Conservation (phyloP, 2,888 invertebrate genomes). For the Eilema caniola region DNA sequence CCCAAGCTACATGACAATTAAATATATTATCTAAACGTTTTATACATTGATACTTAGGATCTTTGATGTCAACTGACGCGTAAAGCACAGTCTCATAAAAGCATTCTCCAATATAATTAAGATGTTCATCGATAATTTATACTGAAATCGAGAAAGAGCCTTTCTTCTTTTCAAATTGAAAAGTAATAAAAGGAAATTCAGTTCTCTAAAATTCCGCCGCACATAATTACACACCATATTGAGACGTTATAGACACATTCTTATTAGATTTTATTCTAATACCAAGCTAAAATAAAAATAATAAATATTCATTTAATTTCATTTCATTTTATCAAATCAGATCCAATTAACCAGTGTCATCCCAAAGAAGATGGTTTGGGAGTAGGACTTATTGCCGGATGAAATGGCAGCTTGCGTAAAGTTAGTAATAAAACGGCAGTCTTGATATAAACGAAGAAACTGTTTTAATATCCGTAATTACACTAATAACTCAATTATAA, state of each 20-base stretch:
- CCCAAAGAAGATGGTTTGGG: too few species aligned
- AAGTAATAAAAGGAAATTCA: background rate
- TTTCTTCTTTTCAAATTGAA: slow-evolving; percentile 16
- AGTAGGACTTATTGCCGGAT: too few species aligned
- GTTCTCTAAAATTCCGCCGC: slow-evolving; percentile 7
- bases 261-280: background rate
- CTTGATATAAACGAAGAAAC: too few species aligned
- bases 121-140: slow-evolving; percentile 11
- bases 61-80: slow-evolving; percentile 13
- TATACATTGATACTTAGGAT: background rate
- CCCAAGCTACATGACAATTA: background rate
- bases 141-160: slow-evolving; percentile 9
- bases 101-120: slow-evolving; percentile 11
- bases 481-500: too few species aligned
- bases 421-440: too few species aligned
- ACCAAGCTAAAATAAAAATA: too few species aligned
- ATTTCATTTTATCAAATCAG: too few species aligned
- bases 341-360: too few species aligned
- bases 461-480: too few species aligned
- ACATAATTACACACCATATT: slow-evolving; percentile 5
- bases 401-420: too few species aligned
- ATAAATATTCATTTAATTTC: too few species aligned
- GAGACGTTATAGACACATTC: background rate
- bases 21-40: slow-evolving; percentile 4
- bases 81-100: slow-evolving; percentile 6